Conservation (phyloP, 1,140 invertebrate genomes). For the Drosophila serrata region DNA sequence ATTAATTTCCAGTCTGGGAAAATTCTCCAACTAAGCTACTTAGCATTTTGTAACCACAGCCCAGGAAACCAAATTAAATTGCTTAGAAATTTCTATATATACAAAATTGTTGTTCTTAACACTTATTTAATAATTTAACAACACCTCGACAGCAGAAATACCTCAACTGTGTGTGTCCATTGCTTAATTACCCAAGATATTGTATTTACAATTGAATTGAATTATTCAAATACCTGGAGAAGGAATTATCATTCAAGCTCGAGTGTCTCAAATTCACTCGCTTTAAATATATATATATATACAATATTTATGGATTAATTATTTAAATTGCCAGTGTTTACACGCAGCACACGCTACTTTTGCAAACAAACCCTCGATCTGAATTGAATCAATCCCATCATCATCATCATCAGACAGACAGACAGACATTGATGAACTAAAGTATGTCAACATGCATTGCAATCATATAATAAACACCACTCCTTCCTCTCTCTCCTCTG, state of each 20-base stretch:
- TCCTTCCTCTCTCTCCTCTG: neutral
- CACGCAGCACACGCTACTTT: conserved; percentile 46
- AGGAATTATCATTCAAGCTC: neutral
- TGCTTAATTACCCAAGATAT: conserved; percentile 49
- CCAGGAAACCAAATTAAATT: conserved; percentile 19
- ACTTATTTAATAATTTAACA: conserved; percentile 43
- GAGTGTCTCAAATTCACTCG: conserved; percentile 21
- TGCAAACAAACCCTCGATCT: conserved; percentile 41
- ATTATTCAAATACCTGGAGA: conserved; percentile 52
- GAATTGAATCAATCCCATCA: conserved; percentile 45
- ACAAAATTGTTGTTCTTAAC: conserved; percentile 15
- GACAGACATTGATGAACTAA: conserved; percentile 72
- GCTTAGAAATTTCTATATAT: conserved; percentile 9
- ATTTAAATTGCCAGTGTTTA: conserved; percentile 77
- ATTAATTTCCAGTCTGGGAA: neutral
- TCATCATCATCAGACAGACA: conserved; percentile 15
- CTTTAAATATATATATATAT: conserved; percentile 42
- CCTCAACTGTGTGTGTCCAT: conserved; percentile 9
- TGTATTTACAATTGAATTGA: conserved; percentile 56
- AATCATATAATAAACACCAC: conserved; percentile 67
- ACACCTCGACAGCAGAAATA: conserved; percentile 19
- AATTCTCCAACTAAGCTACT: neutral
- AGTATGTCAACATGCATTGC: conserved; percentile 79
- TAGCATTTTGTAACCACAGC: conserved; percentile 8
- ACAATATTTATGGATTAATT: conserved; percentile 77